Percentiles rank a stretch among this genome's conserved stretches.
Conservation (phyloP, 2,113 vertebrate species). For the Drymodes brunneopygia region DNA sequence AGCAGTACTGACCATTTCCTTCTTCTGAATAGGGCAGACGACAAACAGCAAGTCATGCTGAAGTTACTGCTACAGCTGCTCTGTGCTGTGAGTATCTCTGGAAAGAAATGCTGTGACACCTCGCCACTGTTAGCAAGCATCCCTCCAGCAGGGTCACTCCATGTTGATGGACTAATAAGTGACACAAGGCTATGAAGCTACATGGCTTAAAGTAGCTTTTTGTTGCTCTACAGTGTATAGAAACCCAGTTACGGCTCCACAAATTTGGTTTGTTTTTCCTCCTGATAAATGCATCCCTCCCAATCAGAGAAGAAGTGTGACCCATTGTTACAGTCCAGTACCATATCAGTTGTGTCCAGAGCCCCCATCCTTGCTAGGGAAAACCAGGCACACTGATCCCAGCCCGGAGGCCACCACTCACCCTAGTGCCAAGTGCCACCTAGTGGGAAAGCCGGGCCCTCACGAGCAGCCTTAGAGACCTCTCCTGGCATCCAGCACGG, state of each 20-base stretch:
- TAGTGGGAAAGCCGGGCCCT: not conserved
- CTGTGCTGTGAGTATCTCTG: not conserved
- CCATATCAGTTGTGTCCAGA: not conserved
- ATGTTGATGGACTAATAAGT: not conserved
- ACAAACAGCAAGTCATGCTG: not conserved
- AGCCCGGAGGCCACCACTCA: not conserved
- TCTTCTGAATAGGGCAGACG: not conserved
- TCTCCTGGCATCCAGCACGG: accelerated
- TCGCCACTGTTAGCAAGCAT: not conserved
- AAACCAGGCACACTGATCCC: accelerated
- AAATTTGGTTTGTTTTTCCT: not conserved
- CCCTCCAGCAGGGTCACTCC: not conserved
- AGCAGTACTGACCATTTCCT: not conserved
- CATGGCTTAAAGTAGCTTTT: not conserved
- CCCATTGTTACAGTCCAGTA: accelerated
- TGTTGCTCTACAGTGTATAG: not conserved
- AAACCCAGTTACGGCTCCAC: not conserved
- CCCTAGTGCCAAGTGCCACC: not conserved
- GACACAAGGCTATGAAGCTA: not conserved
- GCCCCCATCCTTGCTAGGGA: not conserved
- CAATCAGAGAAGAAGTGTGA: not conserved
- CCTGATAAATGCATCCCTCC: not conserved
- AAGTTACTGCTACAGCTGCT: not conserved
- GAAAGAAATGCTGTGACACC: not conserved
- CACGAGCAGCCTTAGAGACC: not conserved